These are phyloP conservation scores for Cerastis rubricosa DNA, from an alignment of 2,888 invertebrate species.

Conservation along the genomic window DNA sequence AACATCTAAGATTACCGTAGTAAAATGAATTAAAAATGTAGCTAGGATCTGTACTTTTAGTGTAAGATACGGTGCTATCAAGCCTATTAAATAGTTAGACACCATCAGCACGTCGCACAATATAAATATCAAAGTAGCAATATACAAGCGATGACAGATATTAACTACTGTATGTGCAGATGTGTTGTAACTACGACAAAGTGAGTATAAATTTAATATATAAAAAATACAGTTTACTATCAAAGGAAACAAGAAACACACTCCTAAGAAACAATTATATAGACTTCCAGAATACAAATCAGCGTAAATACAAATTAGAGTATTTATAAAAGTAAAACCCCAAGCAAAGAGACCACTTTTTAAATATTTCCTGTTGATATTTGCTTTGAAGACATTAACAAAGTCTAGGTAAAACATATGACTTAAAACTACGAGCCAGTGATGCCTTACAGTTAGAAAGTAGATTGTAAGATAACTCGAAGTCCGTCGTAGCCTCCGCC, in stretches of 20 bases:
- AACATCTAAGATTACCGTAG: background rate
- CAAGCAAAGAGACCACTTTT: slow-evolving; percentile 2
- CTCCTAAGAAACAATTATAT: background rate
- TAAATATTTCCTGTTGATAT: background rate
- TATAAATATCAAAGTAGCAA: slow-evolving; percentile 10
- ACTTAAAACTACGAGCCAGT: background rate
- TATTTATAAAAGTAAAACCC: background rate
- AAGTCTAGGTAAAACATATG: slow-evolving; percentile 2
- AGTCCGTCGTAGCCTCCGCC: too few species aligned
- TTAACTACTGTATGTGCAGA: too few species aligned
- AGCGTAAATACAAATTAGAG: background rate
- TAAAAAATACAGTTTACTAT: slow-evolving; percentile 8
- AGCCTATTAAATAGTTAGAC: background rate
- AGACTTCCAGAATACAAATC: background rate
- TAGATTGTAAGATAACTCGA: too few species aligned
- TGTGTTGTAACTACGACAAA: background rate
- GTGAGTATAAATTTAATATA: background rate
- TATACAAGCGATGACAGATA: slow-evolving; percentile 4
- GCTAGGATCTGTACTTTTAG: background rate
- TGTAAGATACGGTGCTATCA: background rate
- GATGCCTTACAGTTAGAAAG: background rate
- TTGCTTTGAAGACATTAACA: slow-evolving; percentile 3
- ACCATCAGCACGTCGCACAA: background rate
- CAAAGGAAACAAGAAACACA: background rate
- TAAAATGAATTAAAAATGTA: background rate